These are phyloP conservation scores for Liparis tanakae DNA, from an alignment of 2,797 vertebrate genomes.

Conservation along the genomic window DNA sequence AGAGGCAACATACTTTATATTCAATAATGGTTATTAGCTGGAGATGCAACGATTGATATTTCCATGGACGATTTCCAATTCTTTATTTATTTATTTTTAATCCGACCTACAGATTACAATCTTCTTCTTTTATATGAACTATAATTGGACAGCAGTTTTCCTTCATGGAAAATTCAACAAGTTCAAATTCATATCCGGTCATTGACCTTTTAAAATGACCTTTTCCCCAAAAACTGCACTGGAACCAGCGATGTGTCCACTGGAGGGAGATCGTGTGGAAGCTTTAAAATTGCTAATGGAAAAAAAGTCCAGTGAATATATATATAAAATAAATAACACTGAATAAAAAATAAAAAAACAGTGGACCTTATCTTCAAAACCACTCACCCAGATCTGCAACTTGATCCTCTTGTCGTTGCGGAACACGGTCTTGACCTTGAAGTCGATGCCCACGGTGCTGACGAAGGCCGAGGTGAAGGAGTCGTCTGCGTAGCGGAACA, in stretches of 20 bases:
- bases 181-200: neutral
- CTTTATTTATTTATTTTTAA: neutral
- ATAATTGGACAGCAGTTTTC: neutral
- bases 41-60: neutral
- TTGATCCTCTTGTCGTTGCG: constrained; percentile 98
- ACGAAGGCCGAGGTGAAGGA: constrained; percentile 98
- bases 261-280: neutral
- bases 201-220: neutral
- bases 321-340: neutral
- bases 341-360: neutral
- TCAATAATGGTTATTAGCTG: neutral
- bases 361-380: neutral
- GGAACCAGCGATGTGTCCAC: neutral
- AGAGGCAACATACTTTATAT: neutral
- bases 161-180: neutral
- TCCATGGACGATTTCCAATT: neutral
- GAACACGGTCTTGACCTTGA: constrained; percentile 98
- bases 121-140: neutral
- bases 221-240: neutral
- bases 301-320: neutral
- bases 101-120: neutral
- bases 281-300: neutral
- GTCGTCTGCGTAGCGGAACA: constrained; percentile 97
- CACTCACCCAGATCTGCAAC: constrained; percentile 96
- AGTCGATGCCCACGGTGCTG: constrained; percentile 98